Evolutionary conservation across 2,888 invertebrate species (phyloP), one percentile per base, ranked within the genome.

Genomic region (Chaetogeoica ovagalla): DNA sequence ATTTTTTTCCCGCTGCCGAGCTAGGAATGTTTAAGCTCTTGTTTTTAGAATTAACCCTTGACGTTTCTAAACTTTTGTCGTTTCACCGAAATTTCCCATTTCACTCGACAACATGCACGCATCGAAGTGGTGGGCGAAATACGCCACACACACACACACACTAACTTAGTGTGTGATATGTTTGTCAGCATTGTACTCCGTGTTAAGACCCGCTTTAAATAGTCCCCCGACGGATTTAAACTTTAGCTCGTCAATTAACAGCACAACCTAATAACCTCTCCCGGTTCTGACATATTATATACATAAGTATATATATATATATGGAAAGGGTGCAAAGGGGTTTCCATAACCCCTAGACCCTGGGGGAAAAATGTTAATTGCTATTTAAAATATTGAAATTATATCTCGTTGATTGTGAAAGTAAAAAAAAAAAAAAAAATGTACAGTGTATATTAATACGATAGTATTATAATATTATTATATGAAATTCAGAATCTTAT

Each of bases 1-100:
- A 23, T 75, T 75, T 75, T 75, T 74, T 43, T 15, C 6, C 30
- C 13, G 4, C 19, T 0, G 21, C 11, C 17, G 39, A 57, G 55
- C 37, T 30, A 30, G 43, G 9, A 65, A 73, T 57, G 74, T 66
- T 74, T 57, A 57, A 57, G 65, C 21, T 65, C 65, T 74, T 65
- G 75, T 66, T 75, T 75, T 66, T 30, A 66, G 66, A 57, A 68
- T 75, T 59, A 75, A 43, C 66, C 57, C 66, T 59, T 30, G 75
- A 66, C 75, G 75, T 75, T 75, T 2, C 43, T 15, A 68, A 75
- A 75, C 75, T 75, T 75, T 75, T 75, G 66, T n/a, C 23, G 57
- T 66, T 59, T 68, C 75, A 68, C 66, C 59, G 7, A 75, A 66
- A 75, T 75, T 66, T 57, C 74, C 52, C 74, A 23, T 74, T 57